Percentiles rank a stretch among this genome's conserved stretches.
Evolutionary conservation across 2,113 vertebrate species (phyloP).

Genomic region (Proteles cristata): DNA sequence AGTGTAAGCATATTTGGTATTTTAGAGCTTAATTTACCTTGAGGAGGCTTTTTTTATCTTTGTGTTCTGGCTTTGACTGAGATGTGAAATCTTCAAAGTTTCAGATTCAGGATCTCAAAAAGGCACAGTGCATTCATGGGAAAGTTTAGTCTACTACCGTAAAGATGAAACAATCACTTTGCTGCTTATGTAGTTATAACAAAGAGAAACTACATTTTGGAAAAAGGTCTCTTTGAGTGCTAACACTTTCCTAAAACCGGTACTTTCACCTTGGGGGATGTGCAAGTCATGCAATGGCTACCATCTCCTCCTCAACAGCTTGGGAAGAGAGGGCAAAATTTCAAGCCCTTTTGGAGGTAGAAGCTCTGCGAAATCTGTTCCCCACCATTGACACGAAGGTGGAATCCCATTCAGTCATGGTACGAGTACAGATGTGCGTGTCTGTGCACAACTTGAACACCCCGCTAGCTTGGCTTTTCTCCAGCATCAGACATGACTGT

Average conservation of each 20-base stretch:
- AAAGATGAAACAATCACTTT: neutral
- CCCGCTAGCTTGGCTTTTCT: neutral
- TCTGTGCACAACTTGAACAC: neutral
- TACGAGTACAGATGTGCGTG: neutral
- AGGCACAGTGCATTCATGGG: neutral
- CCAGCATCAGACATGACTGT: neutral
- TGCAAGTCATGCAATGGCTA: neutral
- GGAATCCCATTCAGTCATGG: neutral
- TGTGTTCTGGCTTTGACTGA: neutral
- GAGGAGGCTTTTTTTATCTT: neutral
- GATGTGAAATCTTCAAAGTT: neutral
- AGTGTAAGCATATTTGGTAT: neutral
- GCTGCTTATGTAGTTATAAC: neutral
- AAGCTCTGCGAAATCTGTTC: conserved; percentile 1
- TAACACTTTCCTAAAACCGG: neutral
- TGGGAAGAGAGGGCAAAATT: conserved; percentile 28
- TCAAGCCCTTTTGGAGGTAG: neutral
- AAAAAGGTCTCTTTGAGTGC: neutral
- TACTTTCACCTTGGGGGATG: neutral
- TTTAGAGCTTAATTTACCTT: conserved; percentile 44
- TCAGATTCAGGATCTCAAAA: neutral
- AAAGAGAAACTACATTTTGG: neutral
- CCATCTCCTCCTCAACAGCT: neutral
- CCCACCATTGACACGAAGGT: neutral
- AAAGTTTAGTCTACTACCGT: neutral